phyloP scores from a whole-genome alignment of 2,797 vertebrate species.

The Pitangus sulphuratus region DNA sequence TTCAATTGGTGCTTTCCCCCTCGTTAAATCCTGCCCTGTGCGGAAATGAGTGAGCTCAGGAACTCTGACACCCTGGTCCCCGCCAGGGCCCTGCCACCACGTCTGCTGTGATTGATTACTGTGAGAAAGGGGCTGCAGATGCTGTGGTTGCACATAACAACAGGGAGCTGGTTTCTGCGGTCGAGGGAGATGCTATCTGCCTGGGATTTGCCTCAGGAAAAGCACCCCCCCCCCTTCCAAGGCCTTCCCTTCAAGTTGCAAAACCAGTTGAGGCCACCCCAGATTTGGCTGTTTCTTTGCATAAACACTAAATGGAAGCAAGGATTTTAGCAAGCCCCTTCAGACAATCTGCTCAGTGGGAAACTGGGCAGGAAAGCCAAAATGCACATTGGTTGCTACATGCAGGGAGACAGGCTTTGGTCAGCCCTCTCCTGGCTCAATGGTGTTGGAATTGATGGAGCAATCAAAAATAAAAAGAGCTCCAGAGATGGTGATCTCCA shows the following conservation, averaged over 20 bases:
- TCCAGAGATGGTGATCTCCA: neutral
- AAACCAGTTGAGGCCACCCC: conserved; percentile 49
- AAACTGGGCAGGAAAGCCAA: neutral
- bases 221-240: neutral
- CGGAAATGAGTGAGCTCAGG: neutral
- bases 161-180: neutral
- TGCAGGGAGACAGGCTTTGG: neutral
- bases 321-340: neutral
- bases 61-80: neutral
- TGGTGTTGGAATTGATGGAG: accelerated
- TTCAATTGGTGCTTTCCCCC: neutral
- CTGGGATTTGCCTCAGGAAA: neutral
- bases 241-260: conserved; percentile 23
- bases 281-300: neutral
- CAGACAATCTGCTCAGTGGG: neutral
- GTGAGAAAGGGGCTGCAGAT: neutral
- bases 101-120: neutral
- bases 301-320: neutral
- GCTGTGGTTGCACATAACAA: conserved; percentile 38
- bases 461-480: accelerated
- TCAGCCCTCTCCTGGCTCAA: neutral
- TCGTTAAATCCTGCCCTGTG: neutral
- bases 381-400: neutral
- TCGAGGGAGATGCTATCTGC: conserved; percentile 5
- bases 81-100: neutral